A percentile compares a stretch with the other conserved stretches of the same genome.
Conservation (phyloP, 2,113 vertebrate species). For the Aphyosemion australe region DNA sequence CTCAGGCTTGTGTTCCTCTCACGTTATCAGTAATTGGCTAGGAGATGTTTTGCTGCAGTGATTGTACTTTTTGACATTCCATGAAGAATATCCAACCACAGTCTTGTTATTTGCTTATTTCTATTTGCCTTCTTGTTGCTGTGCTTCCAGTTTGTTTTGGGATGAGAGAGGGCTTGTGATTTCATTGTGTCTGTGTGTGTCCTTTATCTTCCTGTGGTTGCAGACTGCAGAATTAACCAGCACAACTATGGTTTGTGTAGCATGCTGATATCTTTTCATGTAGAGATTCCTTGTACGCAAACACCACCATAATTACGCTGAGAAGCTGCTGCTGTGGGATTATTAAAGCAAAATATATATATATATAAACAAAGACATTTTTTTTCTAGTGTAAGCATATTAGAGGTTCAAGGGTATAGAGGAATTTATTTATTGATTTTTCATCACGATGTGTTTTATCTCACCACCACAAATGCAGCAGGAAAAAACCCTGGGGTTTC, state of each 20-base stretch:
- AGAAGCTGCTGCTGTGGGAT: not conserved
- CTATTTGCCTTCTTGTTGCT: conserved; percentile 29
- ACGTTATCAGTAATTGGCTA: conserved; percentile 16
- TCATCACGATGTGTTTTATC: conserved; percentile 33
- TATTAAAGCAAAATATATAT: conserved; percentile 8
- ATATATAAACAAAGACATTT: conserved; percentile 4
- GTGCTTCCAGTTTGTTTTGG: conserved; percentile 36
- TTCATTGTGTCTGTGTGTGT: conserved; percentile 16
- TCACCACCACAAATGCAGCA: conserved; percentile 6
- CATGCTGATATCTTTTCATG: conserved; percentile 17
- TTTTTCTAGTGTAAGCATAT: conserved; percentile 19
- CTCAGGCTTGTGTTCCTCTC: conserved; percentile 19
- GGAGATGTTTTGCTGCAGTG: conserved; percentile 29
- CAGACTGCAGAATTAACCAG: conserved; percentile 19
- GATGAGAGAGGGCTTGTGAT: conserved; percentile 22
- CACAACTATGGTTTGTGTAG: conserved; percentile 13
- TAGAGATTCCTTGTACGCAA: not conserved
- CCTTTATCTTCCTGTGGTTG: conserved; percentile 26
- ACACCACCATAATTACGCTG: conserved; percentile 14
- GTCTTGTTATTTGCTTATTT: conserved; percentile 39
- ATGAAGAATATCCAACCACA: conserved; percentile 34
- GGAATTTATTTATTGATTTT: conserved; percentile 34
- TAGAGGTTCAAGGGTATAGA: conserved; percentile 4
- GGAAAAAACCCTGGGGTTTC: conserved; percentile 13
- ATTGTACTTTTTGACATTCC: conserved; percentile 47